Evolutionary conservation across 1,140 invertebrate species (phyloP).

Genomic region (Leptinotarsa undecemlineata): DNA sequence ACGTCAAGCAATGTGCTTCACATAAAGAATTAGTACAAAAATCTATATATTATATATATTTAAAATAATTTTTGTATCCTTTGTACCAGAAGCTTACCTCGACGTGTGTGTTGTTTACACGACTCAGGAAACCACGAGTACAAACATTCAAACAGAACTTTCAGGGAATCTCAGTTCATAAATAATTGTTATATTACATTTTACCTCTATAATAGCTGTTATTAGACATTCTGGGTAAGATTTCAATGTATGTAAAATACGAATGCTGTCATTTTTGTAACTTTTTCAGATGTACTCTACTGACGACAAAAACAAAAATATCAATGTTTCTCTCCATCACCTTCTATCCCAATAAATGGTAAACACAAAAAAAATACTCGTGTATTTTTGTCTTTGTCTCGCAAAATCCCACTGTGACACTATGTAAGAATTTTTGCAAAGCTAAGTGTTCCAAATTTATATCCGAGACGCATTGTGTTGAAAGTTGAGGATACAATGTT

Average conservation of each 20-base stretch:
- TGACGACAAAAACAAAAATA: conserved; percentile 16
- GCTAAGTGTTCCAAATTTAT: conserved; percentile 19
- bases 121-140: conserved; percentile 42
- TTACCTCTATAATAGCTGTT: background rate
- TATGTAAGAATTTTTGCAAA: conserved; percentile 28
- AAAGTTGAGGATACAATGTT: conserved; percentile 50
- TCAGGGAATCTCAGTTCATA: conserved; percentile 35
- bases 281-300: background rate
- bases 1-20: conserved; percentile 32
- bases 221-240: conserved; percentile 39
- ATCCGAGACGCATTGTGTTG: conserved; percentile 8
- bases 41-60: conserved; percentile 36
- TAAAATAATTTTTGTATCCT: conserved; percentile 39
- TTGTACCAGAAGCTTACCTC: conserved; percentile 45
- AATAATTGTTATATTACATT: conserved; percentile 10
- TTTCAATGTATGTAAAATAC: conserved; percentile 12
- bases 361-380: background rate
- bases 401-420: conserved; percentile 7
- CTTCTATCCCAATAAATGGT: no score
- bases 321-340: background rate
- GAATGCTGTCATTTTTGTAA: background rate
- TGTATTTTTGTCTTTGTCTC: conserved; percentile 7
- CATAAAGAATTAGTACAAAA: conserved; percentile 44
- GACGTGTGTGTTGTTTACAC: conserved; percentile 33
- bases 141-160: conserved; percentile 21